phyloP scores from a whole-genome alignment of 2,113 vertebrate genomes.

The Hucho hucho region DNA sequence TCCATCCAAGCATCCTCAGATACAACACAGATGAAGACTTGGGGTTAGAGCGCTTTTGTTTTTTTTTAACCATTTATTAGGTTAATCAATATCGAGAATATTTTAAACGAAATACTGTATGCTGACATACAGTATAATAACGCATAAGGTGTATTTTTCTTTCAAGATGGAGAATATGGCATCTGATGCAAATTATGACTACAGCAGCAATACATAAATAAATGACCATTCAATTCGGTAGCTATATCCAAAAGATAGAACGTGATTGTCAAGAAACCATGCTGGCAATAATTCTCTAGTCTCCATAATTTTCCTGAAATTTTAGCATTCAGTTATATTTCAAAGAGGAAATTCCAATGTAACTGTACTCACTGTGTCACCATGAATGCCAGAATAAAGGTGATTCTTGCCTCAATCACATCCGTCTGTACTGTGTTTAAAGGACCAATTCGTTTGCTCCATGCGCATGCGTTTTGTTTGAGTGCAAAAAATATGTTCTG shows the following conservation, averaged over 20 bases:
- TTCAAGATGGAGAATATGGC: neutral
- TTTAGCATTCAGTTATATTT: neutral
- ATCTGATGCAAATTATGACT: neutral
- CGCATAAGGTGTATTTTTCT: neutral
- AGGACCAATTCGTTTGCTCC: conserved; percentile 52
- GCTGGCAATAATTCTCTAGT: neutral
- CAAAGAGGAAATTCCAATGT: neutral
- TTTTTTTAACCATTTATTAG: neutral
- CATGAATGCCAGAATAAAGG: conserved; percentile 72
- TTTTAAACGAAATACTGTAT: neutral
- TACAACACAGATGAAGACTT: conserved; percentile 15
- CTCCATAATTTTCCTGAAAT: neutral
- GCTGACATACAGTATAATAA: neutral
- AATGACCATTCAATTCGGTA: neutral
- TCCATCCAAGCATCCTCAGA: conserved; percentile 55
- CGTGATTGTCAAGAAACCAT: neutral
- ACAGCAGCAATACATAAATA: neutral
- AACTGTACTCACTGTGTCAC: conserved; percentile 68
- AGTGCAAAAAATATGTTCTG: conserved; percentile 53
- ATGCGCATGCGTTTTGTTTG: conserved; percentile 63
- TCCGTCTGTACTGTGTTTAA: conserved; percentile 60
- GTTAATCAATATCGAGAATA: neutral
- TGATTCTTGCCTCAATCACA: conserved; percentile 61
- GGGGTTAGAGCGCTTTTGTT: neutral
- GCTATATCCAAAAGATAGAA: neutral